Base-by-base conservation (phyloP, 1,140 invertebrate species). In the Heliconius melpomene region DNA sequence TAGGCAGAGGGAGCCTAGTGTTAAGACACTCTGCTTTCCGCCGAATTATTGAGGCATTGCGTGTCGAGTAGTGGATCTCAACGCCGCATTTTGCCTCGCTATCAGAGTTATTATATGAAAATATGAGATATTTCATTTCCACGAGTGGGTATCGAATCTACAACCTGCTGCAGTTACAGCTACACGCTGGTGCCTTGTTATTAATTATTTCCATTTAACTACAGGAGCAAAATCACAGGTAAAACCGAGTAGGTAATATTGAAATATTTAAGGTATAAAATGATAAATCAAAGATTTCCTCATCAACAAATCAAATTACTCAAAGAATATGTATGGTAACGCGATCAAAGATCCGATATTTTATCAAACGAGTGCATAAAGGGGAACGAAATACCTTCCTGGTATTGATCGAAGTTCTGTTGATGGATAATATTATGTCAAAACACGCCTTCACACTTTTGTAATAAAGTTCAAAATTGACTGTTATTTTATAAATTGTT, bases 371-470 rank as follows among this genome's bases (percentile, higher is more conserved):
- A 40, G 32, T 66, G 74, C 32, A 75, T 75, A 38, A 75, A 66
- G 29, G 74, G 32, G 20, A 75, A 66, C 73, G 73, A 18, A 29
- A 20, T 32, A 54, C 54, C n/a, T 60, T 38, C 75, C 26, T 50
- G 46, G 75, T 76, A 76, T 76, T 76, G 75, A 76, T 76, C 75
- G 75, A 20, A 54, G 13, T 66, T 66, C 60, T 6, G 23, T 13
- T 66, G 2, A 29, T 16, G 11, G 23, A 26, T 26, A 26, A 6
- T 29, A 11, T 66, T 26, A 66, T 26, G 11, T 16, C 60, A 66
- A 66, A 66, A 26, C 26, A 66, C 11, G n/a, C 23, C 26, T 26
- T 29, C 16, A 2, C 0, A 0, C 60, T 3, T 3, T 66, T 29
- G 23, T 66, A 66, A 66, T 66, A 66, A 29, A 66, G 23, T 26